Evolutionary conservation across 2,888 invertebrate genomes (phyloP), one percentile per base, ranked within the genome.

Genomic region (Drosophila recens): DNA sequence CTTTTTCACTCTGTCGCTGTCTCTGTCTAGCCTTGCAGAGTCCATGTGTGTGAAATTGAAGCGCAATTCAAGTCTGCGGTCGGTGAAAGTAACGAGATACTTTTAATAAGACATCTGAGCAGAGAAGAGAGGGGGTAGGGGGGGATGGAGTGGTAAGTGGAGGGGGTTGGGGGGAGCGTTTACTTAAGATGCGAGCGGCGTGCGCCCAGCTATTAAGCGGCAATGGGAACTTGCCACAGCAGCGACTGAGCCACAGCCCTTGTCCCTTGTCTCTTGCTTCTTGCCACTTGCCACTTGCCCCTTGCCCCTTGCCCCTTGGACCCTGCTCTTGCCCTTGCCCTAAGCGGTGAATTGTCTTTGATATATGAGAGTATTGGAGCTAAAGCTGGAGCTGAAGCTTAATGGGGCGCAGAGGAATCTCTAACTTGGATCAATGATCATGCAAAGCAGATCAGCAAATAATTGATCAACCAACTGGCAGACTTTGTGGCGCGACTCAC

Each of bases 31-130:
- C 56, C 27, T 15, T 2, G 20, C n/a, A 42, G 53, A 9, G 34
- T 49, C 38, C 52, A 63, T 72, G 65, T 82, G 84, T 84, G 84
- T 87, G 85, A 87, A 88, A 85, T 80, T 88, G 87, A 84, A 85
- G 87, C 88, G 84, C 84, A 86, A 84, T 84, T 88, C 84, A 76
- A 88, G 84, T 86, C 80, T 77, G 82, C 68, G 76, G 72, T 63
- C 64, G 87, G 87, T 89, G 87, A 87, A 87, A 87, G 87, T 87
- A 87, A 87, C 83, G 81, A 87, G 88, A 87, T 89, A 87, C 89
- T 89, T 89, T 87, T 89, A 89, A 87, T 87, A 89, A 89, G 89
- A 87, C 89, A 87, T 89, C 82, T 80, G 63, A 70, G 69, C 52
- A 46, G 34, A 40, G 62, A 40, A 36, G 17, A 49, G 11, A 46